Evolutionary conservation across 2,888 invertebrate genomes (phyloP).

Genomic region (Brachylomia viminalis): DNA sequence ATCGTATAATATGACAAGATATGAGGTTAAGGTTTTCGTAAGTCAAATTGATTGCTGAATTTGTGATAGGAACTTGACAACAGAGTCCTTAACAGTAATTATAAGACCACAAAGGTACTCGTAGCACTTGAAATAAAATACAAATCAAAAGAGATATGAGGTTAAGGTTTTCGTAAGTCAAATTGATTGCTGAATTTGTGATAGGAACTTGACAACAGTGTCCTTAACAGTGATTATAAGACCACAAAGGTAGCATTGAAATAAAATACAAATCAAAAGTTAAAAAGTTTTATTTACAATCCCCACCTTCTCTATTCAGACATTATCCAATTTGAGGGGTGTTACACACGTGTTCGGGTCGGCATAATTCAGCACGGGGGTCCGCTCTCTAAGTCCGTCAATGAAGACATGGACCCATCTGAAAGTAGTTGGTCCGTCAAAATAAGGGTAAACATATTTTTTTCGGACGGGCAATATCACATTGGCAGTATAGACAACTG

Average conservation of each 20-base stretch:
- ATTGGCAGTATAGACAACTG: not conserved
- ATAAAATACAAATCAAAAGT: not conserved
- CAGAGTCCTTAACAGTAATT: no score
- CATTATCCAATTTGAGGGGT: not conserved
- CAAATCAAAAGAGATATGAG: not conserved
- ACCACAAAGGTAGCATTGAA: not conserved
- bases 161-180: no score
- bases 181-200: no score
- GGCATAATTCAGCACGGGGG: not conserved
- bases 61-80: no score
- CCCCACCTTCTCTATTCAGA: not conserved
- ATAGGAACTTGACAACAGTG: no score
- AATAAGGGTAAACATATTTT: not conserved
- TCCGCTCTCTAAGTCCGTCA: not conserved
- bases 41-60: no score
- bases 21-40: no score
- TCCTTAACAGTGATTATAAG: not conserved
- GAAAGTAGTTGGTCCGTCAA: not conserved
- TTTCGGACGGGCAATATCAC: not conserved
- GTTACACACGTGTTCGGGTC: not conserved
- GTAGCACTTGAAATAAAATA: not conserved
- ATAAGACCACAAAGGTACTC: not conserved
- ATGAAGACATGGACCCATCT: not conserved
- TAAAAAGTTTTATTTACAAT: not conserved
- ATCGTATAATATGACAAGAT: no score